Evolutionary conservation across 1,140 invertebrate species (phyloP), one percentile per base, ranked within the genome.

Genomic region (Chymomyza costata): DNA sequence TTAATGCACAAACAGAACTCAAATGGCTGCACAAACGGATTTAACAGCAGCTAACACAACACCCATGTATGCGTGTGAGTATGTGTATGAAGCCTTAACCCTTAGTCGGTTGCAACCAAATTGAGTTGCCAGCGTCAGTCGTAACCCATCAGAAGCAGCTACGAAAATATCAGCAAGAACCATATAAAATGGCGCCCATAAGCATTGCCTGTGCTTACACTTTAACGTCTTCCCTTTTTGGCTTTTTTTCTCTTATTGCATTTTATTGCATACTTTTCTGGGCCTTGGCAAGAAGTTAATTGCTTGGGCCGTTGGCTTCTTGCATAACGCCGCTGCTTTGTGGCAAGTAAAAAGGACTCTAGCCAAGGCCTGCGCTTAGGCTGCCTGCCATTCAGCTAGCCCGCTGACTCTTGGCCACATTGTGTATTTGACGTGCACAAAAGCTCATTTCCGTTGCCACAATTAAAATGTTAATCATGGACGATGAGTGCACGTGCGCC

Each of bases 1-100:
- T 78, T 80, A 67, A 71, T 80, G 73, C 63, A 59, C 71, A 76
- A 78, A 78, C 71, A 76, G 78, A 76, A 60, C 45, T 59, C 57
- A 61, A 64, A 43, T 49, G 54, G 35, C 32, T 30, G 31, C 21
- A 47, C 52, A 65, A 62, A 48, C 58, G 43, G 28, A 57, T 39
- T 39, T 31, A 28, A 17, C 13, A 32, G 6, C 32, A 30, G 2
- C 16, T 30, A 10, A 45, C 32, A 53, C 41, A 48, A 52, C 13
- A 50, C 47, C 48, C 15, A 40, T 32, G 25, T 28, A 5, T 28
- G 5, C 3, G 41, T 31, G 41, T 38, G 18, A 19, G 43, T 35
- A 41, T 13, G 14, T 18, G 21, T 16, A 30, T 32, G 52, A 15
- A 19, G 38, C 38, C 34, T 60, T 60, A 46, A 44, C 44, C 62